These are phyloP conservation scores for Crenuchus spilurus DNA, from an alignment of 2,797 vertebrate species.

Conservation along the genomic window DNA sequence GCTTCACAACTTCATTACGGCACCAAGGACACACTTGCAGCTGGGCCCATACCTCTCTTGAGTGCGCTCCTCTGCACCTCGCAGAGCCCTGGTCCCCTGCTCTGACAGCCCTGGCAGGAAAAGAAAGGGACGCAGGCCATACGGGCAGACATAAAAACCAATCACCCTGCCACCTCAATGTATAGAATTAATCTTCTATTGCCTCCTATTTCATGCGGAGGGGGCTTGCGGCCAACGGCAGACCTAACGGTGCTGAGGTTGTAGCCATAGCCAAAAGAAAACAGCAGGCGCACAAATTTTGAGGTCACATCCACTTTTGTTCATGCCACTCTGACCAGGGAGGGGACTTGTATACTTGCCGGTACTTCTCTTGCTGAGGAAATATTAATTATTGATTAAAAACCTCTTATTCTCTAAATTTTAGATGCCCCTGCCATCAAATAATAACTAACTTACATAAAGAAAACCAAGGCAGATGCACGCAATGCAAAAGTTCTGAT, in stretches of 20 bases:
- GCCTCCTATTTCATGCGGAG: slow-evolving; percentile 39
- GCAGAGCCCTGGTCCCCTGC: slow-evolving; percentile 31
- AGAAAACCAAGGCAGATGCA: slow-evolving; percentile 12
- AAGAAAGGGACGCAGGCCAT: slow-evolving; percentile 40
- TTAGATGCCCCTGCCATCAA: slow-evolving; percentile 70
- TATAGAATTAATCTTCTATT: slow-evolving; percentile 48
- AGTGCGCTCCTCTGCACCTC: slow-evolving; percentile 30
- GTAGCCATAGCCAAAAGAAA: not conserved
- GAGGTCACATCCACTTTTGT: slow-evolving; percentile 25
- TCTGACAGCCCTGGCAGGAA: slow-evolving; percentile 49
- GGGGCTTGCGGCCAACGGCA: slow-evolving; percentile 18
- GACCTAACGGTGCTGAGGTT: slow-evolving; percentile 21
- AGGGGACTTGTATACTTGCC: not conserved
- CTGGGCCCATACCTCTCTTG: slow-evolving; percentile 46
- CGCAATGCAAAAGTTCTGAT: not conserved
- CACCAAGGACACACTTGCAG: slow-evolving; percentile 59
- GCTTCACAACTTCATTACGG: slow-evolving; percentile 63
- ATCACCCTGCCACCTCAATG: slow-evolving; percentile 44
- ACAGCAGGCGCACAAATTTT: slow-evolving; percentile 16
- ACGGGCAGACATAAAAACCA: slow-evolving; percentile 49
- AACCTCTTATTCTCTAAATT: slow-evolving; percentile 78
- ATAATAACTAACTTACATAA: slow-evolving; percentile 64
- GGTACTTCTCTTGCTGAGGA: slow-evolving; percentile 2
- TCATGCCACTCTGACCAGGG: slow-evolving; percentile 2
- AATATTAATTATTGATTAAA: slow-evolving; percentile 55